A percentile compares a stretch with the other conserved stretches of the same genome.
Conservation (phyloP, 2,797 vertebrate genomes). For the Artibeus lituratus region DNA sequence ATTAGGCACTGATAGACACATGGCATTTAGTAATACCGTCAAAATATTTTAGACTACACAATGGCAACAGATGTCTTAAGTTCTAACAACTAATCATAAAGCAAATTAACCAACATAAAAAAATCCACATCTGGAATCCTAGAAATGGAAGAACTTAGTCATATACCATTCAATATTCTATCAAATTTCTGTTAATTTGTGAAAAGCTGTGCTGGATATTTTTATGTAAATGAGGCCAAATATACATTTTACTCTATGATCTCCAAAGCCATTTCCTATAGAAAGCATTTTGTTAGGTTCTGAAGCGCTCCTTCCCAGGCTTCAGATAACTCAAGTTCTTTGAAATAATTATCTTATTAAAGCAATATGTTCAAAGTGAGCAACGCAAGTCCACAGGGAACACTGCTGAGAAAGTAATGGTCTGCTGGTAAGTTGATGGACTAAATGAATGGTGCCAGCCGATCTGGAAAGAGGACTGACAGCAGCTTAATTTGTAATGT, state of each 20-base stretch:
- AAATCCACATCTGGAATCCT: slow-evolving; percentile 63
- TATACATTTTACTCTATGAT: slow-evolving; percentile 20
- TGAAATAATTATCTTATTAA: slow-evolving; percentile 69
- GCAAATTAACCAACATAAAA: slow-evolving; percentile 66
- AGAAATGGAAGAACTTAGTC: slow-evolving; percentile 64
- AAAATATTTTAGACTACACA: slow-evolving; percentile 41
- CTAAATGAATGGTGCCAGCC: slow-evolving; percentile 40
- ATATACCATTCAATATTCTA: not conserved
- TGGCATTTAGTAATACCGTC: slow-evolving; percentile 64
- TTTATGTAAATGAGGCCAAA: slow-evolving; percentile 45
- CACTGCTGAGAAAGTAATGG: slow-evolving; percentile 31
- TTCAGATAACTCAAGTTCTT: slow-evolving; percentile 41
- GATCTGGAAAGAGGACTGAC: slow-evolving; percentile 54
- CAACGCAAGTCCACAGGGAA: not conserved
- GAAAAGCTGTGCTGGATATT: not conserved
- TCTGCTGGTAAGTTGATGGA: slow-evolving; percentile 45
- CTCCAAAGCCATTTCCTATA: slow-evolving; percentile 38
- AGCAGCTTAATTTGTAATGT: slow-evolving; percentile 64
- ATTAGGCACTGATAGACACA: slow-evolving; percentile 60
- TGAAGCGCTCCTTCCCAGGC: slow-evolving; percentile 19
- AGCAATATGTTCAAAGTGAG: slow-evolving; percentile 68
- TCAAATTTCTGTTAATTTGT: slow-evolving; percentile 63
- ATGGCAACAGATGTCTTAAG: slow-evolving; percentile 59
- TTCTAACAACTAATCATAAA: slow-evolving; percentile 71
- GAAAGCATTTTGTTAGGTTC: slow-evolving; percentile 45